Base-by-base conservation (phyloP, 2,888 invertebrate species). In the Cancer borealis region DNA sequence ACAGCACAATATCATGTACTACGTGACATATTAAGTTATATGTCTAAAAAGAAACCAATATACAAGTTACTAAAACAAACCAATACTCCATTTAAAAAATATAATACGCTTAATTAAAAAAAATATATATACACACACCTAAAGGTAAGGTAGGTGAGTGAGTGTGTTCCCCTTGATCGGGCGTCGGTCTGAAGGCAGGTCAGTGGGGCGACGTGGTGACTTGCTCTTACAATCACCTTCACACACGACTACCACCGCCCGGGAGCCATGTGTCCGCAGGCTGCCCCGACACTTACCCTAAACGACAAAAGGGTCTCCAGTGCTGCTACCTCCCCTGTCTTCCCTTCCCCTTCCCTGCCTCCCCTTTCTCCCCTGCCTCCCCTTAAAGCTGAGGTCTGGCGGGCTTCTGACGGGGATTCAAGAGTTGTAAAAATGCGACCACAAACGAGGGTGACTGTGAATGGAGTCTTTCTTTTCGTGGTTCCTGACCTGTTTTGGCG, bases 401-500 rank as follows among this genome's bases (percentile, higher is more conserved):
- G 30, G 79, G 1, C 12, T 79, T 30, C 30, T 79, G 79, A 21
- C 30, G 79, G 4, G 79, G 66, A 66, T 66, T 30, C 79, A 79
- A 30, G 79, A 79, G 30, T 79, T 79, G 30, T 12, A 79, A 79
- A 79, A 79, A 79, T 1, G 79, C 30, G 2, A 30, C 79, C 79
- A 21, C 79, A 79, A 79, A 79, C 79, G 79, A 79, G 66, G n/a
- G 79, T 26, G 79, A 10, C 79, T 79, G 12, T 79, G 79, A 79
- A 79, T 30, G 12, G 30, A 10, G 30, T 30, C 30, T 30, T 79
- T 3, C 30, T 30, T 66, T 21, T 30, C 79, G 30, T 14, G 30
- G 79, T 79, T 79, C 8, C 30, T 79, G 79, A 30, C 79, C 79
- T 79, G 79, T 79, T 79, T 79, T 26, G 79, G 79, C 10, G 30